Evolutionary conservation across 2,888 invertebrate genomes (phyloP).

Genomic region (Chaitophorus viminalis): DNA sequence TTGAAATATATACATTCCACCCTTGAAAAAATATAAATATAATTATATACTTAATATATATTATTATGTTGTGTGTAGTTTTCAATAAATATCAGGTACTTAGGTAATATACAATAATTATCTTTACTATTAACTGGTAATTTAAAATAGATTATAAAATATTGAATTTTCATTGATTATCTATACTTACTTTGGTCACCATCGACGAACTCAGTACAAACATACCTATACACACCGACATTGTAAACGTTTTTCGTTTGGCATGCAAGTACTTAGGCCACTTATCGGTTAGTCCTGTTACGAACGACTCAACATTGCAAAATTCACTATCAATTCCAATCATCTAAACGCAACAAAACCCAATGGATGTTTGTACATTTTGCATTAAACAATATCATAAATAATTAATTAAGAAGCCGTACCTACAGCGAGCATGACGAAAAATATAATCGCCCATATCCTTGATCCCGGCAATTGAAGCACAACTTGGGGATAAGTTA

Average conservation of each 20-base stretch:
- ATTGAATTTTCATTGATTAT: too few relatives aligned
- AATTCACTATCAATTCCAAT: slow-evolving; percentile 81
- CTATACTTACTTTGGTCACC: slow-evolving; percentile 72
- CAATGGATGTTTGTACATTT: not conserved
- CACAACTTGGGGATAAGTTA: slow-evolving; percentile 81
- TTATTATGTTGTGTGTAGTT: too few relatives aligned
- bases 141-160: too few relatives aligned
- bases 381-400: not conserved
- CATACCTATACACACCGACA: slow-evolving; percentile 72
- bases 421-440: slow-evolving; percentile 76
- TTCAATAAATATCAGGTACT: too few relatives aligned
- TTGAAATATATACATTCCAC: slow-evolving; percentile 69
- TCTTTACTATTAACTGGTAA: too few relatives aligned
- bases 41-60: too few relatives aligned
- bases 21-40: slow-evolving; percentile 65
- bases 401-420: slow-evolving; percentile 8
- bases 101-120: too few relatives aligned
- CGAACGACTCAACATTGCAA: slow-evolving; percentile 75
- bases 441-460: slow-evolving; percentile 79
- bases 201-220: slow-evolving; percentile 73
- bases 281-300: slow-evolving; percentile 72
- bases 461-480: slow-evolving; percentile 77
- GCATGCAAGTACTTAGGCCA: slow-evolving; percentile 72
- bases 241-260: slow-evolving; percentile 76
- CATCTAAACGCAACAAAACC: slow-evolving; percentile 68